A percentile compares a stretch with the other conserved stretches of the same genome.
Evolutionary conservation across 2,888 invertebrate genomes (phyloP).

Genomic region (Deilephila porcellus): DNA sequence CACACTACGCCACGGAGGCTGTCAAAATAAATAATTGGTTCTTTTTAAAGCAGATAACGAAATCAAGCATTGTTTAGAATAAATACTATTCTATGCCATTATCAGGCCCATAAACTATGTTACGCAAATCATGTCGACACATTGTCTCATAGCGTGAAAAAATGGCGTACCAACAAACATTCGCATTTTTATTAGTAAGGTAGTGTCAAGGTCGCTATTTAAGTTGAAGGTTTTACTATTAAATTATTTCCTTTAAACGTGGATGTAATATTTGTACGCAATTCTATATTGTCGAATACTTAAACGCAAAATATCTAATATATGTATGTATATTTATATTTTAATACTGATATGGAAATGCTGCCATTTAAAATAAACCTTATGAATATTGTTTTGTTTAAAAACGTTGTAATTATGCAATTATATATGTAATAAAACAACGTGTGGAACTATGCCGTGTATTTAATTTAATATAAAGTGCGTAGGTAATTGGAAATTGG

Average conservation of each 20-base stretch:
- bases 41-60: too few species aligned
- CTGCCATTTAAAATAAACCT: neutral
- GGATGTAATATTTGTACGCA: neutral
- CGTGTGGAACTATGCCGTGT: neutral
- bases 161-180: too few species aligned
- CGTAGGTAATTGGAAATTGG: too few species aligned
- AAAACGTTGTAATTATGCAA: neutral
- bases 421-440: neutral
- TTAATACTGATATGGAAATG: constrained; percentile 1
- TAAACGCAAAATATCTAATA: neutral
- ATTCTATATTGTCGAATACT: neutral
- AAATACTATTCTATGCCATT: too few species aligned
- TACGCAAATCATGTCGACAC: too few species aligned
- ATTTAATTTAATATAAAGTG: too few species aligned
- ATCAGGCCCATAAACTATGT: too few species aligned
- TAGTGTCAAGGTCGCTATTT: neutral
- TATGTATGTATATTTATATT: neutral
- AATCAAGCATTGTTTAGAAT: too few species aligned
- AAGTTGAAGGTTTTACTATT: neutral
- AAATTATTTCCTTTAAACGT: constrained; percentile 8
- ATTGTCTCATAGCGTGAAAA: too few species aligned
- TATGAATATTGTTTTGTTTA: neutral
- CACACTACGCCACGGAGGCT: too few species aligned
- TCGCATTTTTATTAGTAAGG: too few species aligned
- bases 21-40: too few species aligned